Evolutionary conservation across 2,888 invertebrate genomes (phyloP).

Genomic region (Molorchus minor): DNA sequence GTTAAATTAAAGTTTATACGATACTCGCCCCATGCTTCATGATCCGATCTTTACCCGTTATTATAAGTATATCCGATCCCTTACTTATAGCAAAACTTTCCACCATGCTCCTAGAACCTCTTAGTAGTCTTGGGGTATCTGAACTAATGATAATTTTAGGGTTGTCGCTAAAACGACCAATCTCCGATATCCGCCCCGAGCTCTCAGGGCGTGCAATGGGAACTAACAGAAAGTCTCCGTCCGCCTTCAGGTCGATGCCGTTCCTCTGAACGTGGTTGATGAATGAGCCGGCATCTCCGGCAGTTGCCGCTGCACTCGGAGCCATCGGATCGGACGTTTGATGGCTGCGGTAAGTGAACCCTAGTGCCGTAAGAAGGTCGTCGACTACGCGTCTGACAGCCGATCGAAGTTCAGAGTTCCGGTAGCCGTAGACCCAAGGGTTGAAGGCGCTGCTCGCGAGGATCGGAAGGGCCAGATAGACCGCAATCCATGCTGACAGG

Average conservation of each 20-base stretch:
- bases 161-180: constrained; percentile 43
- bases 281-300: constrained; percentile 59
- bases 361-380: constrained; percentile 63
- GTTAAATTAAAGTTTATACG: constrained; percentile 43
- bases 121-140: constrained; percentile 45
- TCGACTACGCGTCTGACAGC: constrained; percentile 68
- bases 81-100: constrained; percentile 57
- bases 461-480: constrained; percentile 69
- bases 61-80: constrained; percentile 57
- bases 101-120: constrained; percentile 57
- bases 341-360: constrained; percentile 59
- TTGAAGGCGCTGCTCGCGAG: constrained; percentile 69
- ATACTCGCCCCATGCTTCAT: constrained; percentile 58
- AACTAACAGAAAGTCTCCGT: constrained; percentile 57
- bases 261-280: constrained; percentile 58
- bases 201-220: constrained; percentile 60
- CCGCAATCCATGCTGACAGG: constrained; percentile 65
- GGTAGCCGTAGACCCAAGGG: constrained; percentile 73
- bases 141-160: constrained; percentile 50
- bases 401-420: constrained; percentile 69
- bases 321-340: constrained; percentile 54
- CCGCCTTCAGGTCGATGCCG: constrained; percentile 49
- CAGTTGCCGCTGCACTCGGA: constrained; percentile 59
- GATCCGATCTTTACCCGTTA: constrained; percentile 50
- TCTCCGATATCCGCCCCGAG: constrained; percentile 52